Conservation (phyloP, 2,113 vertebrate species). For the Lasiurus cinereus region DNA sequence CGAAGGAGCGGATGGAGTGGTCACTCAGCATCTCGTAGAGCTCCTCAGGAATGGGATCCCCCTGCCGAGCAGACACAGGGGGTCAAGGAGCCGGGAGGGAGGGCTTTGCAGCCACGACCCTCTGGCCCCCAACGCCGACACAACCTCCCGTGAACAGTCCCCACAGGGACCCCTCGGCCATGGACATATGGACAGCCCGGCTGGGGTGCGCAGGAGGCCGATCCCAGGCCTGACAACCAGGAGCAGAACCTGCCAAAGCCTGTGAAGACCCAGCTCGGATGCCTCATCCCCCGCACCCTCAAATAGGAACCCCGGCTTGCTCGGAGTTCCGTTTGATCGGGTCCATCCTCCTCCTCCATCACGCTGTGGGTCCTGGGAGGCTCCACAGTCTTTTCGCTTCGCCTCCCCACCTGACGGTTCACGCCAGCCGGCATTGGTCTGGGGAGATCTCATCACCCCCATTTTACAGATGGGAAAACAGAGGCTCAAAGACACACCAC, state of each 20-base stretch:
- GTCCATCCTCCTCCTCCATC: not conserved
- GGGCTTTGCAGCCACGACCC: not conserved
- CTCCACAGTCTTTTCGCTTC: not conserved
- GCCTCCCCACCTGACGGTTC: not conserved
- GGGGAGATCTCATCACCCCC: not conserved
- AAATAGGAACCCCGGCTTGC: no score
- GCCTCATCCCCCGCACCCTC: not conserved
- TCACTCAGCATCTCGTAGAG: constrained; percentile 94
- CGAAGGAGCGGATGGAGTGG: constrained; percentile 93
- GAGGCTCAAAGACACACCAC: not conserved
- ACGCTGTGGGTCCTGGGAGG: not conserved
- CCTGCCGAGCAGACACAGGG: constrained; percentile 85
- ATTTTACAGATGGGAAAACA: not conserved
- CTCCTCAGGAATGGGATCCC: constrained; percentile 93
- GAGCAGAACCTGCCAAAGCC: not conserved
- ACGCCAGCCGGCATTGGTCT: not conserved
- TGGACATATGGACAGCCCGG: not conserved
- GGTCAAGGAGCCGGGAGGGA: not conserved
- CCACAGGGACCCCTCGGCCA: not conserved
- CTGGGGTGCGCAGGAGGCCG: not conserved
- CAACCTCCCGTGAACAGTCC: not conserved
- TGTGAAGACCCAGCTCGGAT: not conserved
- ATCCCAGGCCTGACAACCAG: not conserved
- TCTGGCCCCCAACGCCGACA: not conserved
- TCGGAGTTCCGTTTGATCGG: not conserved